A percentile compares a stretch with the other conserved stretches of the same genome.
phyloP scores from a whole-genome alignment of 2,888 invertebrate species.

The Polydrusus tereticollis region DNA sequence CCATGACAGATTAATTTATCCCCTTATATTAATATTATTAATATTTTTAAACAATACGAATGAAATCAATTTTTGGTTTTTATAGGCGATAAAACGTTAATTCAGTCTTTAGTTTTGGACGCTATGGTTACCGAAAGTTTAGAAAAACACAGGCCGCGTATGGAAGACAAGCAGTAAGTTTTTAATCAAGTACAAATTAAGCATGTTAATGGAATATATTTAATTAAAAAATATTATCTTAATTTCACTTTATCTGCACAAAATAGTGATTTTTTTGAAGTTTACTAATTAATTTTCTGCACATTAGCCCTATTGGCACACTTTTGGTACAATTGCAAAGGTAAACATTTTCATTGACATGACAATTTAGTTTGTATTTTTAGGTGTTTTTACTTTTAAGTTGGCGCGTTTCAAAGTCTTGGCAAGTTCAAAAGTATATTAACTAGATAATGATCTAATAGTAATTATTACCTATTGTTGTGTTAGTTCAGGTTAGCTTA shows the following conservation, averaged over 20 bases:
- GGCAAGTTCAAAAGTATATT: neutral
- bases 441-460: too few relatives aligned
- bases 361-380: constrained; percentile 47
- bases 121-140: constrained; percentile 91
- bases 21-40: too few relatives aligned
- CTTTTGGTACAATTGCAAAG: constrained; percentile 95
- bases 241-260: constrained; percentile 21
- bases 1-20: too few relatives aligned
- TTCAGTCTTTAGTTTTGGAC: constrained; percentile 91
- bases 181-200: constrained; percentile 57
- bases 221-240: constrained; percentile 16
- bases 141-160: constrained; percentile 73
- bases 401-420: constrained; percentile 14
- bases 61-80: constrained; percentile 17
- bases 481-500: too few relatives aligned
- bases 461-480: too few relatives aligned
- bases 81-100: constrained; percentile 90
- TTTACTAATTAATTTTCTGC: constrained; percentile 72
- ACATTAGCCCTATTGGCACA: constrained; percentile 94
- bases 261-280: constrained; percentile 45
- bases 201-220: constrained; percentile 30
- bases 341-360: constrained; percentile 74
- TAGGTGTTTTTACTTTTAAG: constrained; percentile 17
- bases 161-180: constrained; percentile 81
- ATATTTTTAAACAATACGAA: too few relatives aligned